phyloP scores from a whole-genome alignment of 2,888 invertebrate species.

The Bombylius discolor region DNA sequence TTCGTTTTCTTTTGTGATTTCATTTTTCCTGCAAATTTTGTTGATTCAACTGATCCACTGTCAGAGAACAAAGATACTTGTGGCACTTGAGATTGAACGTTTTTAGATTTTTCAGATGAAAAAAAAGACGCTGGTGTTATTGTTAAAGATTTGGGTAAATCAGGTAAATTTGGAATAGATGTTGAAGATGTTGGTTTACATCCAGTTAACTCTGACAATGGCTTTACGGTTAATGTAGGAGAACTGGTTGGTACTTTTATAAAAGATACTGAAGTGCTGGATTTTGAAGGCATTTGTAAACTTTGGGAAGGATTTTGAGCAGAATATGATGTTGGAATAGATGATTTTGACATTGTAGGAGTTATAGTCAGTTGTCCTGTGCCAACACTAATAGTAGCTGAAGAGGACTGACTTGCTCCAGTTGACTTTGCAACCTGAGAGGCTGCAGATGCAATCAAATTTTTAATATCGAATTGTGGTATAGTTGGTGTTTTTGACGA shows the following conservation, averaged over 20 bases:
- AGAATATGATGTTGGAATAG: constrained; percentile 10
- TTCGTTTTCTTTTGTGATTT: constrained; percentile 6
- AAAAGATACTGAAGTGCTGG: constrained; percentile 15
- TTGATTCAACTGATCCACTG: neutral
- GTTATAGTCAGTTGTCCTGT: constrained; percentile 21
- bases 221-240: constrained; percentile 15
- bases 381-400: constrained; percentile 20
- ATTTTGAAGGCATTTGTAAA: constrained; percentile 5
- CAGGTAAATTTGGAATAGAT: constrained; percentile 14
- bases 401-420: constrained; percentile 12
- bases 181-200: constrained; percentile 3
- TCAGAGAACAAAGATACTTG: constrained; percentile 13
- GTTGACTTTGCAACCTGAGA: constrained; percentile 17
- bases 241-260: constrained; percentile 17
- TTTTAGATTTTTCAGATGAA: constrained; percentile 13
- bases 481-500: constrained; percentile 11
- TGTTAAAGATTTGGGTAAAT: constrained; percentile 22
- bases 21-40: constrained; percentile 8
- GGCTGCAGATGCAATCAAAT: constrained; percentile 18
- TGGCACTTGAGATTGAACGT: constrained; percentile 7
- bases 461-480: constrained; percentile 21
- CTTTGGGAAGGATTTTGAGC: constrained; percentile 6
- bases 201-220: constrained; percentile 13
- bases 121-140: constrained; percentile 20
- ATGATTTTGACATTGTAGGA: constrained; percentile 16